A percentile compares a stretch with the other conserved stretches of the same genome.
phyloP scores from a whole-genome alignment of 2,888 invertebrate genomes.

The Empis livida region DNA sequence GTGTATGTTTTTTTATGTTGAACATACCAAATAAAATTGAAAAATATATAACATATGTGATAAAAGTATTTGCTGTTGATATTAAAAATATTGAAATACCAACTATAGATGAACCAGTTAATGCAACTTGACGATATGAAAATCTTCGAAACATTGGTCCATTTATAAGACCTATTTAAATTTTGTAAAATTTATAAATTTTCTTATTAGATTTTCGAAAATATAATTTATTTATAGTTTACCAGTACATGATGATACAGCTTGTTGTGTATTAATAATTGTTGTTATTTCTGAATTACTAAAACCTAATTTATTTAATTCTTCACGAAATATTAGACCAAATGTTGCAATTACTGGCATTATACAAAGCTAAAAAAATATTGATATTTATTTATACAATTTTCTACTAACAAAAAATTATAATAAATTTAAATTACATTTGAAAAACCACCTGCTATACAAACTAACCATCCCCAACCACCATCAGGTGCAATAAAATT shows the following conservation, averaged over 20 bases:
- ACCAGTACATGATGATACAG: constrained; percentile 56
- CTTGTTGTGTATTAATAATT: constrained; percentile 56
- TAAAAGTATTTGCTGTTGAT: constrained; percentile 44
- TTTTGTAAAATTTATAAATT: too few relatives aligned
- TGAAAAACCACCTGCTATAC: constrained; percentile 55
- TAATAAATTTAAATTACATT: constrained; percentile 44
- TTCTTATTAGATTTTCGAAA: too few relatives aligned
- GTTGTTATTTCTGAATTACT: constrained; percentile 53
- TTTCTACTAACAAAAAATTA: neutral
- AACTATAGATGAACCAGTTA: constrained; percentile 42
- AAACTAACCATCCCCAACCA: constrained; percentile 61
- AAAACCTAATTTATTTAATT: constrained; percentile 46
- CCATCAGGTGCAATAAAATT: constrained; percentile 61
- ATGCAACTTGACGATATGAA: constrained; percentile 47
- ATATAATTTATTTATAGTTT: constrained; percentile 17
- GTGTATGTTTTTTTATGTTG: too few relatives aligned
- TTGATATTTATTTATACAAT: neutral
- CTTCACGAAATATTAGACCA: constrained; percentile 53
- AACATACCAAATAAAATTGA: constrained; percentile 50
- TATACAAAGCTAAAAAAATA: constrained; percentile 45
- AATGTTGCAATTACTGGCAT: constrained; percentile 58
- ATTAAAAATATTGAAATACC: constrained; percentile 42
- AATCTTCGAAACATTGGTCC: constrained; percentile 51
- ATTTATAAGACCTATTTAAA: constrained; percentile 44
- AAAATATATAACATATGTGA: constrained; percentile 45